Evolutionary conservation across 2,797 vertebrate genomes (phyloP).

Genomic region (Calcarius lapponicus): DNA sequence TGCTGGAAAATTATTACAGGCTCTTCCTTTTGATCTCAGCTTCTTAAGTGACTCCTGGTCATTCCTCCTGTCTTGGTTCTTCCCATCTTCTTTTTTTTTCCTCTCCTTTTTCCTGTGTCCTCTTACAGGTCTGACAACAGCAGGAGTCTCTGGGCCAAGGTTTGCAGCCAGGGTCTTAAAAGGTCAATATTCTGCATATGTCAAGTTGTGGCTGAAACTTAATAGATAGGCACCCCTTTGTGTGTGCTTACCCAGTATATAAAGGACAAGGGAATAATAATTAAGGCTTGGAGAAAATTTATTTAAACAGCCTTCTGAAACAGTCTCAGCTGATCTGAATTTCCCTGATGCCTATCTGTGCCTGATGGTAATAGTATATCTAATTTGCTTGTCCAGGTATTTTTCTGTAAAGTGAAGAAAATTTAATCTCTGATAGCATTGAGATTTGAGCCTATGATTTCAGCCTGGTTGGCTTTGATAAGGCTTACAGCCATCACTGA

Average conservation of each 20-base stretch:
- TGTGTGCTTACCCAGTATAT: background rate
- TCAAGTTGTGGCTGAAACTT: background rate
- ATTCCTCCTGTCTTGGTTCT: background rate
- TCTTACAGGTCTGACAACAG: background rate
- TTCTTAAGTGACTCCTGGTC: background rate
- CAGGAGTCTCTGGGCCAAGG: background rate
- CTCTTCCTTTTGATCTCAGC: constrained; percentile 25
- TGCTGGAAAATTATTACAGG: background rate
- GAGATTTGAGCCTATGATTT: background rate
- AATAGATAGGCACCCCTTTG: background rate
- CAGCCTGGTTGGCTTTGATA: background rate
- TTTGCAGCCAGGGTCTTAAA: background rate
- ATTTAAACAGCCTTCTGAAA: background rate
- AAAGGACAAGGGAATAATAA: background rate
- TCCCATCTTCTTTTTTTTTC: background rate
- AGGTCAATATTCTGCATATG: background rate
- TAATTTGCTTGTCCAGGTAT: background rate
- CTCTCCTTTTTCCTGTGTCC: background rate
- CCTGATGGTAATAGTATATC: background rate
- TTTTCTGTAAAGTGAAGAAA: background rate
- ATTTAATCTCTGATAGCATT: background rate
- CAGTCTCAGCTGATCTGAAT: background rate
- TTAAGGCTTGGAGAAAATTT: background rate
- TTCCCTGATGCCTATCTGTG: background rate
- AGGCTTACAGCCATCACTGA: background rate